These are phyloP conservation scores for Dugesia japonica DNA, from an alignment of 2,888 invertebrate genomes.

Conservation along the genomic window DNA sequence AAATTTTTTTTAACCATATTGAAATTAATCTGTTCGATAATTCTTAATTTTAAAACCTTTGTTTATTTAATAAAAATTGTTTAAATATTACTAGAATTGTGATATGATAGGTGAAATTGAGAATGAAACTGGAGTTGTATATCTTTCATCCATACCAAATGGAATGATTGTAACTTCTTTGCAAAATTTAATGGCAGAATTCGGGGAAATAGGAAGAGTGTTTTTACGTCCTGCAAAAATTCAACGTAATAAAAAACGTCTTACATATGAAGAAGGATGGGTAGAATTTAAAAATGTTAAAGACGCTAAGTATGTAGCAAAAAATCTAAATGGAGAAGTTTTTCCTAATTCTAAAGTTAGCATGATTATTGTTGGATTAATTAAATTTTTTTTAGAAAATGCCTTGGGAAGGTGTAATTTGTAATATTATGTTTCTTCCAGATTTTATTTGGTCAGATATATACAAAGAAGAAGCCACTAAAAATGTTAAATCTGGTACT, in stretches of 20 bases:
- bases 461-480: not conserved
- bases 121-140: not conserved
- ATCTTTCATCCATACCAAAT: not conserved
- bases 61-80: not conserved
- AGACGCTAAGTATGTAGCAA: not conserved
- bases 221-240: not conserved
- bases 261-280: conserved; percentile 25
- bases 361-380: too few relatives aligned
- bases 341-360: not conserved
- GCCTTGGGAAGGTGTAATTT: not conserved
- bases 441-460: conserved; percentile 2
- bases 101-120: not conserved
- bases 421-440: not conserved
- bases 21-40: too few relatives aligned
- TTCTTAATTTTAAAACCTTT: too few relatives aligned
- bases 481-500: not conserved
- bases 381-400: not conserved
- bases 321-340: not conserved
- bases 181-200: not conserved
- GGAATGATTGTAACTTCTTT: conserved; percentile 4
- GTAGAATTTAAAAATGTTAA: not conserved
- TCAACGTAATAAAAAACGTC: not conserved
- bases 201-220: conserved; percentile 22
- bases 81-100: not conserved
- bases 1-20: too few relatives aligned